These are phyloP conservation scores for Falcunculus frontatus DNA, from an alignment of 2,113 vertebrate species.

Conservation along the genomic window DNA sequence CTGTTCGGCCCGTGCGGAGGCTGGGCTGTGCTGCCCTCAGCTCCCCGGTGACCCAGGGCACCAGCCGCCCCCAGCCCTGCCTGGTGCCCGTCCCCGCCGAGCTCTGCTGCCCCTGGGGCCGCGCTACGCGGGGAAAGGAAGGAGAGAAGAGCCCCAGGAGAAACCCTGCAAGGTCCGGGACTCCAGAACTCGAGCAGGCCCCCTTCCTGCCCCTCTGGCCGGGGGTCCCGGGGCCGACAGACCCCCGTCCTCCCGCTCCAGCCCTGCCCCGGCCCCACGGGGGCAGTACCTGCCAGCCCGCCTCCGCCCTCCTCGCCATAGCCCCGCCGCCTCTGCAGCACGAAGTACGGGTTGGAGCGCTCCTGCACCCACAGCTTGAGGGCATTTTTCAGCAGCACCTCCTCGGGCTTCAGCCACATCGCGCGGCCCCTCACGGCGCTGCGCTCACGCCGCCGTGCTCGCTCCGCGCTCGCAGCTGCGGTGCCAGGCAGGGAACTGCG, in stretches of 20 bases:
- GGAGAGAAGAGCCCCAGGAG: fast-evolving
- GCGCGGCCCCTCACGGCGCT: neutral
- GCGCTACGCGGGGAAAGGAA: neutral
- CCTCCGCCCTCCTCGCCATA: constrained; percentile 89
- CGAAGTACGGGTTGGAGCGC: constrained; percentile 90
- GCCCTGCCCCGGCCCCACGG: neutral
- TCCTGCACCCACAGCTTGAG: constrained; percentile 94
- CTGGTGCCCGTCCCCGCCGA: neutral
- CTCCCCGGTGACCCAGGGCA: neutral
- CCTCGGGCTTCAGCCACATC: constrained; percentile 97
- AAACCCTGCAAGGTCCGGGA: neutral
- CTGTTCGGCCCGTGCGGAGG: too few relatives aligned
- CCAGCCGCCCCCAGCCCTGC: neutral
- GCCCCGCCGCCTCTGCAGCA: constrained; percentile 90
- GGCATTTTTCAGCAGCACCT: constrained; percentile 93
- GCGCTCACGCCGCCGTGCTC: neutral
- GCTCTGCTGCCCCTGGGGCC: neutral
- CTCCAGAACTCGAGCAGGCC: neutral
- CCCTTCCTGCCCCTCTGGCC: neutral
- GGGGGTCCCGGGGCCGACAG: neutral
- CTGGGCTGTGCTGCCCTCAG: neutral
- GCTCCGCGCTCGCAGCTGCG: constrained; percentile 70
- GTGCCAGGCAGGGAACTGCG: too few relatives aligned
- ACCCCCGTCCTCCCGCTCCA: neutral
- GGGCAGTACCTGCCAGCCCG: constrained; percentile 84